Percentiles rank a stretch among this genome's conserved stretches.
Conservation (phyloP, 2,888 invertebrate species). For the Anticlea derivata region DNA sequence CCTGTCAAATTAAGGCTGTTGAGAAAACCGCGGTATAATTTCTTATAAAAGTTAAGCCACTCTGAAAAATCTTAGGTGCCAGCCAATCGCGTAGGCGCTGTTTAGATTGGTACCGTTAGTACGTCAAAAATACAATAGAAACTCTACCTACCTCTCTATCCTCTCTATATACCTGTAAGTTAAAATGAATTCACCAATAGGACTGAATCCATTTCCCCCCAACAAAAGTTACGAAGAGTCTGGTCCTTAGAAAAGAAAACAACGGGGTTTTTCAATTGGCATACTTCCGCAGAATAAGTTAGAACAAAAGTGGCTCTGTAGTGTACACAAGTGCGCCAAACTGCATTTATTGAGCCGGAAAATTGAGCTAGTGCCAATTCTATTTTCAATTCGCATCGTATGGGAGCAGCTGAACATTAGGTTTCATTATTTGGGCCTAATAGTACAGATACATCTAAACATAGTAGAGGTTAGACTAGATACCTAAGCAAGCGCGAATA, state of each 20-base stretch:
- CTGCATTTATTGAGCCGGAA: constrained; percentile 70
- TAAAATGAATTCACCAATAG: neutral
- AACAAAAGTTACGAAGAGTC: constrained; percentile 33
- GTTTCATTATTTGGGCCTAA: constrained; percentile 26
- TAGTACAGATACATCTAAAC: neutral
- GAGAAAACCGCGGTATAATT: neutral
- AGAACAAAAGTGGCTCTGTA: constrained; percentile 40
- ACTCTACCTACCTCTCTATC: too few species aligned
- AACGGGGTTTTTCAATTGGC: constrained; percentile 62
- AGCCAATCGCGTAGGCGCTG: too few species aligned
- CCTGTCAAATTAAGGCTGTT: too few species aligned
- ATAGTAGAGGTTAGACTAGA: too few species aligned
- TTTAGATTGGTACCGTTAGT: too few species aligned
- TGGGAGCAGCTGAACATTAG: constrained; percentile 31
- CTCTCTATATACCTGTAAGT: neutral
- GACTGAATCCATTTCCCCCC: neutral
- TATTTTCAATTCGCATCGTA: constrained; percentile 62
- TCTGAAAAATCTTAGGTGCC: too few species aligned
- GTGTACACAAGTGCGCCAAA: constrained; percentile 59
- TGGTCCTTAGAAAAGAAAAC: constrained; percentile 52
- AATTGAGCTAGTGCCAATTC: constrained; percentile 75
- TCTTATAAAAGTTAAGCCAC: neutral
- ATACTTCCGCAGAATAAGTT: constrained; percentile 60
- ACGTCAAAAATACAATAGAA: too few species aligned
- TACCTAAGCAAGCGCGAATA: too few species aligned